A percentile compares a stretch with the other conserved stretches of the same genome.
phyloP scores from a whole-genome alignment of 2,797 vertebrate genomes.

The Glyptemys insculpta region DNA sequence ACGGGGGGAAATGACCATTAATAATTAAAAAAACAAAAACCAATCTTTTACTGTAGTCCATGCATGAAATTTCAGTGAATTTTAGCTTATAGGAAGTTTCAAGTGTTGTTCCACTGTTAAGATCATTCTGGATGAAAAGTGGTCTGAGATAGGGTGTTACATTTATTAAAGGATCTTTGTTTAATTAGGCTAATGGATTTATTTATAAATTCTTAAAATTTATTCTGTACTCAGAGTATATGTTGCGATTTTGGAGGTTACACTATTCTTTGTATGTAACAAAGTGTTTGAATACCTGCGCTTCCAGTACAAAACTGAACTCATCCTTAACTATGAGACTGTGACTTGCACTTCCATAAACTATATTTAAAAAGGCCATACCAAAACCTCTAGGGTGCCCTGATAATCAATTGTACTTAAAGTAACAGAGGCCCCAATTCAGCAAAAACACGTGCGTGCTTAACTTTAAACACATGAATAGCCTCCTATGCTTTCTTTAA shows the following conservation, averaged over 20 bases:
- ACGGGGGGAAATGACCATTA: neutral
- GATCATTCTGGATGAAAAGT: neutral
- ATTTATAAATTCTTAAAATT: neutral
- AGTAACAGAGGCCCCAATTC: neutral
- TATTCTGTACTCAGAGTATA: neutral
- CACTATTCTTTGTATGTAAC: neutral
- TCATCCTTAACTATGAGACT: neutral
- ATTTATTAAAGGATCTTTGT: neutral
- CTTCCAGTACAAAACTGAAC: constrained; percentile 10
- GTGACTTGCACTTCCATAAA: constrained; percentile 18
- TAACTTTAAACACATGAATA: neutral
- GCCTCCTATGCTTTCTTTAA: neutral
- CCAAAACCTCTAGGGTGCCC: neutral
- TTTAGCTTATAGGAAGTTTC: neutral
- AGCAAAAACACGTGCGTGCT: neutral
- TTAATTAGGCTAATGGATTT: neutral
- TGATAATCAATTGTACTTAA: neutral
- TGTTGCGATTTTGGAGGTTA: neutral
- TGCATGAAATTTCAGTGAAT: neutral
- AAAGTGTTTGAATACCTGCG: neutral
- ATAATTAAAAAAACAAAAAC: neutral
- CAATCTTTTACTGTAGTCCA: neutral
- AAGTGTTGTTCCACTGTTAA: neutral
- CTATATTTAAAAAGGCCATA: neutral
- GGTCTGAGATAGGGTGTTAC: neutral